These are phyloP conservation scores for Aepyceros melampus DNA, from an alignment of 2,113 vertebrate genomes.

Conservation along the genomic window DNA sequence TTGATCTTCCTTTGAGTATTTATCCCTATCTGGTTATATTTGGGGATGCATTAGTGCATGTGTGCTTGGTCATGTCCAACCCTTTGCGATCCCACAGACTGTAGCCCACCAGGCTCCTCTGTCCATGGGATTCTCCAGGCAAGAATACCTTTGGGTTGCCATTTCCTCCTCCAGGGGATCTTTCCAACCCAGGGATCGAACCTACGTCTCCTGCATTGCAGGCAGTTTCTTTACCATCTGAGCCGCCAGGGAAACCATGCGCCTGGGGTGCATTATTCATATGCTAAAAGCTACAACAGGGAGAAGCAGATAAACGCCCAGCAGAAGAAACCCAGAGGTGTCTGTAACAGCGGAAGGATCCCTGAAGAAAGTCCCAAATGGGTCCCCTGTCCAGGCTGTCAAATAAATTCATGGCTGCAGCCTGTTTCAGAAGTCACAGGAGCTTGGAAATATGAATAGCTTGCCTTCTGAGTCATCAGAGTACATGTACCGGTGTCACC, in stretches of 20 bases:
- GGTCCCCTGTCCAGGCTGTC: background rate
- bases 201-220: background rate
- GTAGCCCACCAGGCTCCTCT: background rate
- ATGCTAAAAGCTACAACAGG: background rate
- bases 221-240: background rate
- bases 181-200: background rate
- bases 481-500: background rate
- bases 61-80: background rate
- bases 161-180: background rate
- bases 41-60: background rate
- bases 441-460: conserved; percentile 22
- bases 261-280: background rate
- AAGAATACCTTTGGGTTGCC: background rate
- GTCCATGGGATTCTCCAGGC: background rate
- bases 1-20: background rate
- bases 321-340: no score
- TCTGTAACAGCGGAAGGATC: rapidly evolving
- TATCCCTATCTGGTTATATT: background rate
- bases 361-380: background rate
- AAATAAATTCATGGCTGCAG: background rate
- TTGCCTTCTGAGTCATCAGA: conserved; percentile 58
- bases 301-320: background rate
- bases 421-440: conserved; percentile 18
- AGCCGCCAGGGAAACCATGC: rapidly evolving
- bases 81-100: background rate